These are phyloP conservation scores for Hemaris fuciformis DNA, from an alignment of 2,888 invertebrate genomes.

Conservation along the genomic window DNA sequence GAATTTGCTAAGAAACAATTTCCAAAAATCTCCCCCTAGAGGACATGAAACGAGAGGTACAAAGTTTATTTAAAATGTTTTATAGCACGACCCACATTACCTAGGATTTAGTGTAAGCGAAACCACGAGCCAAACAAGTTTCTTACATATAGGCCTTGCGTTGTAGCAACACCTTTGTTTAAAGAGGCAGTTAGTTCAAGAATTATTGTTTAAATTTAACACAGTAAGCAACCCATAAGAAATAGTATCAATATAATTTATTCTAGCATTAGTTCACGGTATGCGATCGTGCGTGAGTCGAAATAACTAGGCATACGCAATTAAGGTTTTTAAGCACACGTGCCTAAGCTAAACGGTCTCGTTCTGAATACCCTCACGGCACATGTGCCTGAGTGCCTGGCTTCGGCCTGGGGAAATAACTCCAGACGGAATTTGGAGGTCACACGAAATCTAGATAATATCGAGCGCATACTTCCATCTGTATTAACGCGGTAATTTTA, in stretches of 20 bases:
- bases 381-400: background rate
- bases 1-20: too few relatives aligned
- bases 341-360: background rate
- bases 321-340: background rate
- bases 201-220: too few relatives aligned
- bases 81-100: too few relatives aligned
- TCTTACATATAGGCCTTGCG: too few relatives aligned
- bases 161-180: too few relatives aligned
- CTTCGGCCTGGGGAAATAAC: background rate
- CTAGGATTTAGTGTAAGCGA: too few relatives aligned
- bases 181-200: too few relatives aligned
- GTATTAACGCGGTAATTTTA: background rate
- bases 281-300: background rate
- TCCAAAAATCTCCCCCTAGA: too few relatives aligned
- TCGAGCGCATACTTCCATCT: background rate
- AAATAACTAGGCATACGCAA: background rate
- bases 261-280: background rate
- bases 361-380: background rate
- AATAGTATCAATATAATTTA: background rate
- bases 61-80: too few relatives aligned
- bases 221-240: too few relatives aligned
- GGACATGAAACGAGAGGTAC: too few relatives aligned
- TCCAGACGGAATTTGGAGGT: background rate
- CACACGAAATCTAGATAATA: background rate
- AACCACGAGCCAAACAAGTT: too few relatives aligned